Percentiles rank a stretch among this genome's conserved stretches.
Evolutionary conservation across 2,888 invertebrate genomes (phyloP).

Genomic region (Ornithoptera priamus): DNA sequence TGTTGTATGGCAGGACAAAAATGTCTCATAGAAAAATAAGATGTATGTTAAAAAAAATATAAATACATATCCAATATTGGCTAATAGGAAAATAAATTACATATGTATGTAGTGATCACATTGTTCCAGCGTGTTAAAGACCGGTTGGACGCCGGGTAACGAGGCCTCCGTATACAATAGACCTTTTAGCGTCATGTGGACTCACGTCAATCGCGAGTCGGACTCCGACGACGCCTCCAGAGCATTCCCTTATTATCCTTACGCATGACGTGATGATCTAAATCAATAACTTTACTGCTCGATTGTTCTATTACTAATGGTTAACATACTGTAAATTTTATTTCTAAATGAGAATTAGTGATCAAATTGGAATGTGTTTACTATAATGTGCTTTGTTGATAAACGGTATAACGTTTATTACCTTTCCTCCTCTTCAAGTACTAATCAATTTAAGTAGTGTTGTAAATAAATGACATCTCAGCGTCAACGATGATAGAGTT

Average conservation of each 20-base stretch:
- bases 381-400: too few species aligned
- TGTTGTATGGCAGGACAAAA: too few species aligned
- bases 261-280: slow-evolving; percentile 32
- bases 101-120: slow-evolving; percentile 76
- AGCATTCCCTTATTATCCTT: slow-evolving; percentile 61
- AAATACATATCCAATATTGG: slow-evolving; percentile 9
- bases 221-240: slow-evolving; percentile 45
- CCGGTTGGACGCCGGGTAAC: slow-evolving; percentile 71
- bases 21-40: background rate
- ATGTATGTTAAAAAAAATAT: background rate
- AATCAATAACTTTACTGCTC: slow-evolving; percentile 7
- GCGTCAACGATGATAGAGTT: background rate
- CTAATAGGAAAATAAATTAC: slow-evolving; percentile 50
- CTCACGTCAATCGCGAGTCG: slow-evolving; percentile 71
- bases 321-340: too few species aligned
- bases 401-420: too few species aligned
- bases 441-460: too few species aligned
- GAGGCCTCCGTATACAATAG: slow-evolving; percentile 79
- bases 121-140: slow-evolving; percentile 76
- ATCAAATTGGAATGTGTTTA: too few species aligned
- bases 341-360: too few species aligned
- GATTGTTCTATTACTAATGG: slow-evolving; percentile 12
- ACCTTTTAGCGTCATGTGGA: slow-evolving; percentile 78
- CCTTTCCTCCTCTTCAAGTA: too few species aligned
- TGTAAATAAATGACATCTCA: background rate